Conservation (phyloP, 2,888 invertebrate species). For the Cotesia congregata region DNA sequence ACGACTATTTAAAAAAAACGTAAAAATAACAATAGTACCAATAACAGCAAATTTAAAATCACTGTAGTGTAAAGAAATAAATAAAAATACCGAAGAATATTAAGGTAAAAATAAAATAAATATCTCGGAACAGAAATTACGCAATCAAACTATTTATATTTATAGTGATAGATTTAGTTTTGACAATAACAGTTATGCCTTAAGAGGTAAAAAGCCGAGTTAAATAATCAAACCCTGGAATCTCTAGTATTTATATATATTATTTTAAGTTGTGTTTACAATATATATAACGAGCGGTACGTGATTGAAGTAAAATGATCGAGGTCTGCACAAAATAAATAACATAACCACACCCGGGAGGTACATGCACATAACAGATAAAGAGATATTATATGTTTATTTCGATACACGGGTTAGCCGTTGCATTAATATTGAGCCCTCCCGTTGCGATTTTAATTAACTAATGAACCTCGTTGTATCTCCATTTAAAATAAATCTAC, state of each 20-base stretch:
- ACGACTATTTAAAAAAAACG: too few species aligned
- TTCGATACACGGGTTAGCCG: neutral
- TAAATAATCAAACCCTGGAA: neutral
- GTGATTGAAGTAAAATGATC: constrained; percentile 37
- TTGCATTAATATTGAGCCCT: neutral
- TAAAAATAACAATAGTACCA: too few species aligned
- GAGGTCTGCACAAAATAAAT: constrained; percentile 21
- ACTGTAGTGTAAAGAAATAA: neutral
- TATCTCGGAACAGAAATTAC: neutral
- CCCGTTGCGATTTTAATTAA: neutral
- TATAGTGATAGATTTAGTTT: neutral
- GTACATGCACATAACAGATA: neutral
- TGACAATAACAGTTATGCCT: neutral
- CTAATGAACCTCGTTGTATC: neutral
- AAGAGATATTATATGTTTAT: neutral
- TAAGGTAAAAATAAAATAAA: neutral
- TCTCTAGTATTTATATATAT: neutral
- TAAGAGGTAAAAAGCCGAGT: neutral
- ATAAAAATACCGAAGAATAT: neutral
- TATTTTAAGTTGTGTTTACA: neutral
- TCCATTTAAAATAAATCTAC: neutral
- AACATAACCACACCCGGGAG: constrained; percentile 14
- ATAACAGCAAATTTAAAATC: neutral
- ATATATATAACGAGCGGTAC: constrained; percentile 12
- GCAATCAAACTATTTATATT: neutral